Evolutionary conservation across 2,888 invertebrate genomes (phyloP), one percentile per base, ranked within the genome.

Genomic region (Cristatella mucedo): DNA sequence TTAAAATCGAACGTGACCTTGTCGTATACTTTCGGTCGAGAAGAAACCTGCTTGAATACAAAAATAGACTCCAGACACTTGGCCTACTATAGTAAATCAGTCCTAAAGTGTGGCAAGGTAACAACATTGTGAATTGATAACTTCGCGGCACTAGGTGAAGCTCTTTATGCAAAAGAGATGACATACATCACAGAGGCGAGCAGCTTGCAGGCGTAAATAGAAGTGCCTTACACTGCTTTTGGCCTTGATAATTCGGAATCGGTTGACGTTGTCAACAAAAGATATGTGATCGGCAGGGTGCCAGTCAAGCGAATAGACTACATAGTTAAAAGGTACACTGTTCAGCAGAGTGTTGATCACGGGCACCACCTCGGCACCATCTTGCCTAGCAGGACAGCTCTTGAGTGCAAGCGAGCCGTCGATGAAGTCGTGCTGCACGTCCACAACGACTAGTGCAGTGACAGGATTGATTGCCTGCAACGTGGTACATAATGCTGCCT

Each of bases 351-450:
- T 74, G 70, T 93, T 91, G 54, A 87, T 87, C 1, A 87, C 82
- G 48, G 83, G 83, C 48, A 91, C 76, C 37, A 91, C 84, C 74
- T 77, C 68, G 4, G 44, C 44, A 3, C 59, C 63, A 40, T 61
- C 53, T 40, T 62, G 59, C 13, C 82, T 81, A 15, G 89, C 87
- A 45, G 83, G 82, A 67, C 87, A 87, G 58, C 85, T 78, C 68
- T 81, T 82, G 59, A 95, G 82, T 65, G 87, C 82, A 53, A 95
- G 74, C 5, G 86, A 82, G 31, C 93, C 93, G 41, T 80, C 77
- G 60, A 95, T 87, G 69, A 95, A 95, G 70, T 95, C 93, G 68
- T 95, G 93, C 71, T 95, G 93, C 21, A 93, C 89, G 66, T 95
- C 93, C 46, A 95, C 85, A 44, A 93, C 76, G 47, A 95, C 72